A percentile compares a stretch with the other conserved stretches of the same genome.
Conservation (phyloP, 1,140 invertebrate genomes). For the Archivesica marissinica region DNA sequence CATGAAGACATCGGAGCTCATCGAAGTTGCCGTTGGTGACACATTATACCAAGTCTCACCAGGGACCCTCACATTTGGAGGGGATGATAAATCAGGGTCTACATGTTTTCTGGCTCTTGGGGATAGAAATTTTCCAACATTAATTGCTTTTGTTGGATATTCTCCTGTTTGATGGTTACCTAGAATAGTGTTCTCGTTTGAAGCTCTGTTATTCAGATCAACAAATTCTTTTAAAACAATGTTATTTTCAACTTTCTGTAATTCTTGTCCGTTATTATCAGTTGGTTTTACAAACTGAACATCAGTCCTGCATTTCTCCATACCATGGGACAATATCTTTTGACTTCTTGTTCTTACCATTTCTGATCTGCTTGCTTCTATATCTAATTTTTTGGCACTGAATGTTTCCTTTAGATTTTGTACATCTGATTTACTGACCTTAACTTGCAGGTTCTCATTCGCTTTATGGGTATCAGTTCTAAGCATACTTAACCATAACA, state of each 20-base stretch:
- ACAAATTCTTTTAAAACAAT: no score
- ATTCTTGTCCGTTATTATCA: not conserved
- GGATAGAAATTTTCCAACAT: not conserved
- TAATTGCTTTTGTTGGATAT: not conserved
- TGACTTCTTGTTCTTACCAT: not conserved
- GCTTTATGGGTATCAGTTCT: not conserved
- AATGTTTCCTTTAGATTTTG: constrained; percentile 1
- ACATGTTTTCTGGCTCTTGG: no score
- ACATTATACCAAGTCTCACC: constrained; percentile 40
- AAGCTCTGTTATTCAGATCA: no score
- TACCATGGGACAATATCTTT: no score
- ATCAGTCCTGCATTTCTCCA: not conserved
- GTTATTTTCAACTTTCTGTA: not conserved
- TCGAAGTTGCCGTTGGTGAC: constrained; percentile 41
- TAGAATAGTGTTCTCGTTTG: no score
- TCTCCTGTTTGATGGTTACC: no score
- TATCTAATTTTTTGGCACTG: not conserved
- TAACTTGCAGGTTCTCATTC: not conserved
- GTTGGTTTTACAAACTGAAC: constrained; percentile 4
- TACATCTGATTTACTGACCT: not conserved
- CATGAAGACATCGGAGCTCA: constrained; percentile 53
- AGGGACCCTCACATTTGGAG: not conserved
- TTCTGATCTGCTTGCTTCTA: not conserved
- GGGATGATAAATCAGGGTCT: not conserved
- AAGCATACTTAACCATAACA: constrained; percentile 37